These are phyloP conservation scores for Chiridota heheva DNA, from an alignment of 35 echinoderm and acorn worm genomes.

Conservation along the genomic window DNA sequence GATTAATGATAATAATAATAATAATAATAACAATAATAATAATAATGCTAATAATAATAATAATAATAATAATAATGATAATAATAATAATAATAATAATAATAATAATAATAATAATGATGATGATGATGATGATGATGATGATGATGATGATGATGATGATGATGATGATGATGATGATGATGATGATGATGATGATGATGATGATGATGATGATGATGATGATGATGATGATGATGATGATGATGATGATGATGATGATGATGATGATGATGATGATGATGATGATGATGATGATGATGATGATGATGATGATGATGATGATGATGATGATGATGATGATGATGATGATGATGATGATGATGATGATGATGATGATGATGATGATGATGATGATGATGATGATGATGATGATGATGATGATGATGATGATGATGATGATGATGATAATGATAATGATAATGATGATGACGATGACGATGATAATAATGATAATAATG, in stretches of 20 bases:
- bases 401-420: conserved; percentile 7
- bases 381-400: conserved; percentile 8
- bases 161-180: conserved; percentile 7
- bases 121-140: conserved; percentile 7
- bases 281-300: conserved; percentile 6
- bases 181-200: conserved; percentile 1
- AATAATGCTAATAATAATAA: too few species aligned
- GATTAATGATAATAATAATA: too few species aligned
- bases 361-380: background rate
- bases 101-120: too few species aligned
- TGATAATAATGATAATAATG: background rate
- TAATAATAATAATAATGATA: too few species aligned
- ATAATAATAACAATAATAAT: too few species aligned
- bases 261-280: conserved; percentile 6
- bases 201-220: conserved; percentile 7
- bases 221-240: background rate
- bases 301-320: background rate
- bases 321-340: background rate
- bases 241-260: background rate
- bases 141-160: conserved; percentile 8
- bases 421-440: conserved; percentile 2
- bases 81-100: too few species aligned
- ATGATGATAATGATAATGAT: conserved; percentile 8
- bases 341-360: conserved; percentile 1
- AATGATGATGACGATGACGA: conserved; percentile 1